Evolutionary conservation across 2,888 invertebrate species (phyloP).

Genomic region (Tortricodes alternella): DNA sequence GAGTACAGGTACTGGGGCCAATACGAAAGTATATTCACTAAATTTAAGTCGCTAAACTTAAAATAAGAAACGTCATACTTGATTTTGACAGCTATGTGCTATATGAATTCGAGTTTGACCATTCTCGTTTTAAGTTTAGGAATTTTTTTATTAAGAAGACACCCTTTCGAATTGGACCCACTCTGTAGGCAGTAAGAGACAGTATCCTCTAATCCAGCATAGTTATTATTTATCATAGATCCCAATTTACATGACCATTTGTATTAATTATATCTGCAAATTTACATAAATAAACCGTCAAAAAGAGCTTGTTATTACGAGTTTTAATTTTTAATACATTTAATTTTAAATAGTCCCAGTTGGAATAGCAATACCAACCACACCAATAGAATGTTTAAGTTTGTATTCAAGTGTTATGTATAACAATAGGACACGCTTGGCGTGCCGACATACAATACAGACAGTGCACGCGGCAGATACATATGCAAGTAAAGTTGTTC

Average conservation of each 20-base stretch:
- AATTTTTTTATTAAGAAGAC: no score
- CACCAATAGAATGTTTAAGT: no score
- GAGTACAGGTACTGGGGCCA: conserved; percentile 55
- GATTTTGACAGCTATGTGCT: no score
- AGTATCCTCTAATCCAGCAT: conserved; percentile 69
- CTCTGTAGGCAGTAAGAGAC: conserved; percentile 57
- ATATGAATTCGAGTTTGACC: no score
- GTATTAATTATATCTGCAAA: conserved; percentile 83
- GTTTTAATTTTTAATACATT: conserved; percentile 40
- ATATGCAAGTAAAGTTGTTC: conserved; percentile 4
- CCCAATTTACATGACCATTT: conserved; percentile 82
- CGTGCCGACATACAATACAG: conserved; percentile 19
- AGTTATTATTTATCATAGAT: conserved; percentile 76
- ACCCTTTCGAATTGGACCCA: no score
- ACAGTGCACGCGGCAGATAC: conserved; percentile 12
- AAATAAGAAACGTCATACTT: no score
- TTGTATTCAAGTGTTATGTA: not conserved
- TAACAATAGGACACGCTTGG: not conserved
- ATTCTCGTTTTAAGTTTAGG: no score
- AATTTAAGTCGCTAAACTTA: no score
- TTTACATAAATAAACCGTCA: conserved; percentile 83
- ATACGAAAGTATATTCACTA: no score
- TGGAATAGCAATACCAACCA: not conserved
- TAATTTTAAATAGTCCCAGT: not conserved
- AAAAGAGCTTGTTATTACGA: conserved; percentile 76